phyloP scores from a whole-genome alignment of 2,797 vertebrate species.

The Antrozous pallidus region DNA sequence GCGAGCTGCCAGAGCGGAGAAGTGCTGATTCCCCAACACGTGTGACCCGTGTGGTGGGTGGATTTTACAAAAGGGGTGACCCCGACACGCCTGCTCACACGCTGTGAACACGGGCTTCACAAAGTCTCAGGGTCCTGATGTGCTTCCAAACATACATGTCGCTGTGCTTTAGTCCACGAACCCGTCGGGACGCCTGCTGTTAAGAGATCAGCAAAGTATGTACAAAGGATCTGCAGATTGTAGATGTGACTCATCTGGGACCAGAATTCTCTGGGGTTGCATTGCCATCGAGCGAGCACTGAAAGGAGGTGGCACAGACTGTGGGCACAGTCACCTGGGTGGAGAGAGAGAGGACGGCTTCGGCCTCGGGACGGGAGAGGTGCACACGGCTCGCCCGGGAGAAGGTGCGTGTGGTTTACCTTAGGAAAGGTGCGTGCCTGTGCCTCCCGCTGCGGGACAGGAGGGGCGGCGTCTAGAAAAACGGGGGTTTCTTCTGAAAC shows the following conservation, averaged over 20 bases:
- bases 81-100: constrained; percentile 45
- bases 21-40: constrained; percentile 15
- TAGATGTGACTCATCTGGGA: constrained; percentile 60
- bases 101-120: neutral
- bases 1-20: constrained; percentile 55
- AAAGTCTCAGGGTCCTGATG: constrained; percentile 66
- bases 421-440: too few relatives aligned
- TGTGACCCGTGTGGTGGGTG: constrained; percentile 13
- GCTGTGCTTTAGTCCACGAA: constrained; percentile 73
- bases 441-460: too few relatives aligned
- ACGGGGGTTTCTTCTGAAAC: too few relatives aligned
- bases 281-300: too few relatives aligned
- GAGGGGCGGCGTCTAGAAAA: too few relatives aligned
- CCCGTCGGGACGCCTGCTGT: too few relatives aligned
- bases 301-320: too few relatives aligned
- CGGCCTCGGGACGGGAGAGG: too few relatives aligned
- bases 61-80: constrained; percentile 64
- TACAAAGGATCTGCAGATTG: constrained; percentile 70
- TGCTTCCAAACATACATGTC: constrained; percentile 71
- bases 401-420: too few relatives aligned
- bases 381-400: too few relatives aligned
- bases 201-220: constrained; percentile 43
- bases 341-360: too few relatives aligned
- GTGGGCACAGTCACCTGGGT: too few relatives aligned
- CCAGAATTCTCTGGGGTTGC: constrained; percentile 44